Conservation (phyloP, 35 echinoderm and acorn worm genomes). For the Ptychodera flava region DNA sequence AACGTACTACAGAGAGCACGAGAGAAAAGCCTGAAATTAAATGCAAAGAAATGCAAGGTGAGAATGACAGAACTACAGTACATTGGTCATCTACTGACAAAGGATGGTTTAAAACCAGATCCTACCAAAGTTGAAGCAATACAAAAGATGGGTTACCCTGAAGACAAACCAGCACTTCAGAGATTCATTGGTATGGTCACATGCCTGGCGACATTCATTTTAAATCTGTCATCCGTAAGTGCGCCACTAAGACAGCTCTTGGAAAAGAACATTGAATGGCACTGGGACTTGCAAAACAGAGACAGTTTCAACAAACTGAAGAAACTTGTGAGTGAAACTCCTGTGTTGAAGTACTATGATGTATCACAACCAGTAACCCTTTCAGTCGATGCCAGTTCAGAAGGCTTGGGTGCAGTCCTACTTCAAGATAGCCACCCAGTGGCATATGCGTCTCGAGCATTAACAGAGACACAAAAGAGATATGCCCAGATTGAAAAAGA, state of each 20-base stretch:
- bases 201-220: slow-evolving; percentile 40
- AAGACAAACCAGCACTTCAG: slow-evolving; percentile 27
- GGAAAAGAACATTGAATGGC: slow-evolving; percentile 25
- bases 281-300: slow-evolving; percentile 25
- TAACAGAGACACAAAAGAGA: slow-evolving; percentile 46
- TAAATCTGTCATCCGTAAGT: slow-evolving; percentile 23
- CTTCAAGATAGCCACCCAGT: slow-evolving; percentile 55
- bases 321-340: slow-evolving; percentile 15
- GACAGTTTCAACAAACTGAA: slow-evolving; percentile 25
- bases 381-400: slow-evolving; percentile 59
- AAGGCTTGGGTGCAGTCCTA: slow-evolving; percentile 43
- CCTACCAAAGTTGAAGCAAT: slow-evolving; percentile 53
- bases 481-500: slow-evolving; percentile 75
- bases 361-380: slow-evolving; percentile 34
- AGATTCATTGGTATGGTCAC: slow-evolving; percentile 37
- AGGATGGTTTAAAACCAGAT: slow-evolving; percentile 33
- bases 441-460: slow-evolving; percentile 56
- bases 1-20: background rate
- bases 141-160: slow-evolving; percentile 24
- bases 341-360: slow-evolving; percentile 44
- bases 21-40: slow-evolving; percentile 24
- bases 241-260: slow-evolving; percentile 29
- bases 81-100: slow-evolving; percentile 36
- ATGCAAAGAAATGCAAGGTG: slow-evolving; percentile 49
- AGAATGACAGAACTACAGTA: slow-evolving; percentile 11